These are phyloP conservation scores for Caracal caracal DNA, from an alignment of 2,113 vertebrate genomes.

Conservation along the genomic window DNA sequence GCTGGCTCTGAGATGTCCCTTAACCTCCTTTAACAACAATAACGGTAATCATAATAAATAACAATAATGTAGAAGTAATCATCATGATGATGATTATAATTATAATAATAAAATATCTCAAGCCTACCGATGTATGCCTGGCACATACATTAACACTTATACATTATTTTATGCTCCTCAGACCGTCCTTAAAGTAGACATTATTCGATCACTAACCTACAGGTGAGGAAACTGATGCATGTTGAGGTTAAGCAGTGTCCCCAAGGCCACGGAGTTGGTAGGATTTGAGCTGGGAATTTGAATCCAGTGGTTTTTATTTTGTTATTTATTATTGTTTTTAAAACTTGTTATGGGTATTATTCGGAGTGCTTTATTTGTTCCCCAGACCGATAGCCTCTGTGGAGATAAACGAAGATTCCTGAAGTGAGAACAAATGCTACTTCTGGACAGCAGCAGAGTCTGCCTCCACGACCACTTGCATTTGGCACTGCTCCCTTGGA, in stretches of 20 bases:
- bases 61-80: neutral
- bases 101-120: neutral
- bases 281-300: neutral
- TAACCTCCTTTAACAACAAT: neutral
- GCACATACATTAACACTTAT: neutral
- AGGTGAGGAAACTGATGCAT: neutral
- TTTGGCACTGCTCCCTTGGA: neutral
- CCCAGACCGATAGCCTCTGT: neutral
- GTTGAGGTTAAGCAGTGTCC: neutral
- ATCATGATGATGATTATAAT: neutral
- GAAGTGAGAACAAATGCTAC: neutral
- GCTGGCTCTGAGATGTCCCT: constrained; percentile 9
- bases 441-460: neutral
- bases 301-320: neutral
- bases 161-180: neutral
- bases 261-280: neutral
- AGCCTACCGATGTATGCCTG: neutral
- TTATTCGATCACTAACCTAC: neutral
- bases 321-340: neutral
- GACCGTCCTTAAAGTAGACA: neutral
- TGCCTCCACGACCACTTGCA: neutral
- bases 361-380: neutral
- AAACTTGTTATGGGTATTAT: neutral
- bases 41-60: neutral
- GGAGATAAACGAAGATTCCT: neutral